Conservation (phyloP, 1,140 invertebrate species). For the Hirudo medicinalis region DNA sequence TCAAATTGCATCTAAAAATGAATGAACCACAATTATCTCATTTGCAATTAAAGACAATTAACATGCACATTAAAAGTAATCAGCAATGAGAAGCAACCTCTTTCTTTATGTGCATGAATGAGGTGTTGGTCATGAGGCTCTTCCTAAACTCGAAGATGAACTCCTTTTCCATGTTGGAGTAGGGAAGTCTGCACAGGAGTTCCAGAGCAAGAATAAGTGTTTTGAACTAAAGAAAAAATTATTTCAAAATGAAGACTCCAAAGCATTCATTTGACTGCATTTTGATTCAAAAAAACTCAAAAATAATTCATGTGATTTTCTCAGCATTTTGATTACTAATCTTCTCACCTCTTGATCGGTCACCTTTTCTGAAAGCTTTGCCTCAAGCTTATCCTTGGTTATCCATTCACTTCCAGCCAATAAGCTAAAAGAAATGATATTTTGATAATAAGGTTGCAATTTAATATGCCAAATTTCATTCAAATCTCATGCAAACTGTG, state of each 20-base stretch:
- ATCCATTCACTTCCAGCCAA: constrained; percentile 53
- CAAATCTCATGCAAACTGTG: too few species aligned
- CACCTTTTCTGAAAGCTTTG: constrained; percentile 56
- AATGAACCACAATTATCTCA: too few species aligned
- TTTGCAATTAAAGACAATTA: too few species aligned
- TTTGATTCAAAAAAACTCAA: too few species aligned
- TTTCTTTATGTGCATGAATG: constrained; percentile 34
- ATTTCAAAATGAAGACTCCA: not conserved
- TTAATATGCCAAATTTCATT: too few species aligned
- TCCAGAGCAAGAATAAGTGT: constrained; percentile 60
- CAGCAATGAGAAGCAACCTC: not conserved
- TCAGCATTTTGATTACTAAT: constrained; percentile 11
- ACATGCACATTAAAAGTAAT: not conserved
- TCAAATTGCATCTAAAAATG: too few species aligned
- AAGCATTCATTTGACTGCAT: too few species aligned
- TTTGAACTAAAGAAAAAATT: constrained; percentile 50
- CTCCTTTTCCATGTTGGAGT: constrained; percentile 48
- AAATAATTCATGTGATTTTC: constrained; percentile 10
- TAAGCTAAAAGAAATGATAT: constrained; percentile 22
- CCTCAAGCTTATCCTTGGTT: constrained; percentile 52
- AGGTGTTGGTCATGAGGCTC: constrained; percentile 45
- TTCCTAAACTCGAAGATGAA: constrained; percentile 59
- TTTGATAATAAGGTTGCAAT: too few species aligned
- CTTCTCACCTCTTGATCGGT: constrained; percentile 49
- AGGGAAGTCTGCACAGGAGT: constrained; percentile 56